These are phyloP conservation scores for Xenus cinereus DNA, from an alignment of 2,113 vertebrate genomes.

Conservation along the genomic window DNA sequence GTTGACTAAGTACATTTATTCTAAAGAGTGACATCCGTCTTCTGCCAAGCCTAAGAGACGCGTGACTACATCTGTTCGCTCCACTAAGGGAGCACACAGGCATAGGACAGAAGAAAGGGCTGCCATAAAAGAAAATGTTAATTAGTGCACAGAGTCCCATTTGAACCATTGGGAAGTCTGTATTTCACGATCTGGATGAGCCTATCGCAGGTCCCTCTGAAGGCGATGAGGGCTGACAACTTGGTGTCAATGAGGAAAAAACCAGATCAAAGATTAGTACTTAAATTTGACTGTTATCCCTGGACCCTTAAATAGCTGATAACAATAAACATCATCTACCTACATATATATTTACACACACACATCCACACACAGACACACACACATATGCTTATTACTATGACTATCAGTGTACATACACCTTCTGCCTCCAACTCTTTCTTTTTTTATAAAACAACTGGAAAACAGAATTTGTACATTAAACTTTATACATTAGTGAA, in stretches of 20 bases:
- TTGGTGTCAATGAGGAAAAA: not conserved
- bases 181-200: not conserved
- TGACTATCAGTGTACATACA: not conserved
- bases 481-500: not conserved
- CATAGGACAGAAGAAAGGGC: conserved; percentile 64
- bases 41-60: conserved; percentile 61
- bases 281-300: not conserved
- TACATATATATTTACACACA: not conserved
- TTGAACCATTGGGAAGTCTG: not conserved
- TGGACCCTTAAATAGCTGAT: not conserved
- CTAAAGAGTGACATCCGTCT: conserved; percentile 72
- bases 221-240: not conserved
- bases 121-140: conserved; percentile 74
- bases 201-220: not conserved
- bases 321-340: not conserved
- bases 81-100: conserved; percentile 48
- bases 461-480: not conserved
- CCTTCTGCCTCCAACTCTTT: not conserved
- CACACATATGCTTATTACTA: not conserved
- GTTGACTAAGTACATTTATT: conserved; percentile 66
- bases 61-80: conserved; percentile 73
- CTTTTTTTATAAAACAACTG: not conserved
- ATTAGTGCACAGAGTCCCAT: conserved; percentile 36
- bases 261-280: not conserved
- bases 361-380: not conserved